Base-by-base conservation (phyloP, 1,140 invertebrate genomes). In the Ericerus pela region DNA sequence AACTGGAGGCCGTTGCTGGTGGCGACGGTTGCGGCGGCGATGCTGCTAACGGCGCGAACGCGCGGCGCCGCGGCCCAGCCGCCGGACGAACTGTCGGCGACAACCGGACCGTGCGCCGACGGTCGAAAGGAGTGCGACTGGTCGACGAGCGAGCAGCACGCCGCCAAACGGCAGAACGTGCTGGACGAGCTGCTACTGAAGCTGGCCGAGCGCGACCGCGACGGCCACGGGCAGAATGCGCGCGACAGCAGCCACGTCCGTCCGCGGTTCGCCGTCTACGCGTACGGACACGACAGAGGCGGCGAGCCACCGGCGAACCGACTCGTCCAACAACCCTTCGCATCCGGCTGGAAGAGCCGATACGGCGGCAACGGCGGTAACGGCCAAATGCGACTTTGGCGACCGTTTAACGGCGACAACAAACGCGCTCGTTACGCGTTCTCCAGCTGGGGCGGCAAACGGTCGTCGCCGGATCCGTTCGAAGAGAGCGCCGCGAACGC, bases 401-500 rank as follows among this genome's bases (percentile, higher is more conserved):
- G 26, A 47, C 41, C 41, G 16, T 47, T 22, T 22, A 47, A 47
- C 26, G 22, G 26, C 41, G 41, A 47, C 26, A 47, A 14, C 26
- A 55, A 54, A 29, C 38, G 59, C 6, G 56, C 53, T 30, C 57
- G 54, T n/a, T 33, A 55, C 10, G 54, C 37, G n/a, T 59, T 60
- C 12, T 51, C 38, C 1, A 58, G 51, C 43, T 56, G 54, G 56
- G 58, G 55, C 14, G 61, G 58, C n/a, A 59, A 62, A 41, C 51
- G 59, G 29, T 47, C 56, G 53, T 47, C 56, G 53, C 29, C 53
- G 57, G 4, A 60, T 56, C 64, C 41, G 20, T 59, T 60, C 62
- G 66, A 53, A 65, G 62, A 43, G 65, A 64, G 67, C 62, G 63
- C 30, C 66, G 66, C 12, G 67, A 69, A 61, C 58, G 60, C 41